Conservation (phyloP, 2,888 invertebrate species). For the Drosophila greeni region DNA sequence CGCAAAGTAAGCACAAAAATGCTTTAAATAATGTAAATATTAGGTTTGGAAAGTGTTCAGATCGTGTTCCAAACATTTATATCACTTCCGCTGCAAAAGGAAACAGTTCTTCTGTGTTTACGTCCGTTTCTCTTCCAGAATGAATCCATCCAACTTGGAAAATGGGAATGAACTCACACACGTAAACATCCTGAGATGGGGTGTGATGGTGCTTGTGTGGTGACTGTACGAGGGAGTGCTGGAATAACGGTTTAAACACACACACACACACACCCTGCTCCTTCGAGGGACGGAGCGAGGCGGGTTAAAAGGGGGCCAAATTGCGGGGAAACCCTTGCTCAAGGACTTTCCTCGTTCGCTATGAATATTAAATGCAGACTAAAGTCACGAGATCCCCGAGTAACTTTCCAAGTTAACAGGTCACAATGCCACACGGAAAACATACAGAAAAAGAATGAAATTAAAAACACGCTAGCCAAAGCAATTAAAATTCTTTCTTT, state of each 20-base stretch:
- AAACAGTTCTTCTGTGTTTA: constrained; percentile 9
- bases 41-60: neutral
- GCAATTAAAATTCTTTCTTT: neutral
- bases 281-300: neutral
- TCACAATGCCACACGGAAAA: constrained; percentile 24
- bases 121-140: constrained; percentile 6
- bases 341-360: constrained; percentile 24
- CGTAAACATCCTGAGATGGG: constrained; percentile 22
- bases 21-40: neutral
- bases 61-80: constrained; percentile 6
- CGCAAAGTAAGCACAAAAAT: neutral
- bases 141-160: constrained; percentile 3
- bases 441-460: neutral
- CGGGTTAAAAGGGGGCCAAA: constrained; percentile 16
- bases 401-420: constrained; percentile 37
- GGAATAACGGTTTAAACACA: constrained; percentile 19
- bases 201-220: constrained; percentile 11
- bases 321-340: constrained; percentile 19
- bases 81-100: constrained; percentile 7
- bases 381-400: constrained; percentile 31
- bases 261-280: constrained; percentile 6
- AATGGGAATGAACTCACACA: constrained; percentile 3
- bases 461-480: constrained; percentile 12
- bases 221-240: constrained; percentile 30
- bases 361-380: constrained; percentile 22